phyloP scores from a whole-genome alignment of 2,797 vertebrate genomes.

The Hafferia zeledoni region DNA sequence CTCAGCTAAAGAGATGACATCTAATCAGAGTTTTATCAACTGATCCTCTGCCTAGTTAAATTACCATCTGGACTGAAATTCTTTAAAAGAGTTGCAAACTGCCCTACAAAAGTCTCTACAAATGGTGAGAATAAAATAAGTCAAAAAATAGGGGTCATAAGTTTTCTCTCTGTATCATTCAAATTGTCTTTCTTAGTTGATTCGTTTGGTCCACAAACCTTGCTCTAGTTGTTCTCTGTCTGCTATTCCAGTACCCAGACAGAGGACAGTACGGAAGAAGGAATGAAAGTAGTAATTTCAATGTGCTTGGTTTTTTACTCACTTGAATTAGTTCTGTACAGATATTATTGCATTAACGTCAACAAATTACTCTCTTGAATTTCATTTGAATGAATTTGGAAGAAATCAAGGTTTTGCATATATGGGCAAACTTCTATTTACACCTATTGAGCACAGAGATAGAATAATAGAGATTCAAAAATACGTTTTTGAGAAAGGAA shows the following conservation, averaged over 20 bases:
- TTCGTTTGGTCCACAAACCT: neutral
- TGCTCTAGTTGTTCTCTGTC: neutral
- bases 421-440: neutral
- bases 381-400: neutral
- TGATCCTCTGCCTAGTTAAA: neutral
- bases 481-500: neutral
- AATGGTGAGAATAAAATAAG: neutral
- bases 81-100: neutral
- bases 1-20: neutral
- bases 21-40: slow-evolving; percentile 13
- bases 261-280: neutral
- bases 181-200: neutral
- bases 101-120: neutral
- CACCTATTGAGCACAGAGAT: neutral
- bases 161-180: neutral
- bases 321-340: neutral
- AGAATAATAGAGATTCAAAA: neutral
- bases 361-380: neutral
- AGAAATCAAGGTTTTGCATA: neutral
- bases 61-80: neutral
- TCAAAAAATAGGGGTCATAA: neutral
- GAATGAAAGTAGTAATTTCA: neutral
- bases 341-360: neutral
- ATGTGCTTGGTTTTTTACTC: neutral
- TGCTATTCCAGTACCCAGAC: neutral